Evolutionary conservation across 2,113 vertebrate genomes (phyloP), one percentile per base, ranked within the genome.

Genomic region (Oceanodroma tethys): DNA sequence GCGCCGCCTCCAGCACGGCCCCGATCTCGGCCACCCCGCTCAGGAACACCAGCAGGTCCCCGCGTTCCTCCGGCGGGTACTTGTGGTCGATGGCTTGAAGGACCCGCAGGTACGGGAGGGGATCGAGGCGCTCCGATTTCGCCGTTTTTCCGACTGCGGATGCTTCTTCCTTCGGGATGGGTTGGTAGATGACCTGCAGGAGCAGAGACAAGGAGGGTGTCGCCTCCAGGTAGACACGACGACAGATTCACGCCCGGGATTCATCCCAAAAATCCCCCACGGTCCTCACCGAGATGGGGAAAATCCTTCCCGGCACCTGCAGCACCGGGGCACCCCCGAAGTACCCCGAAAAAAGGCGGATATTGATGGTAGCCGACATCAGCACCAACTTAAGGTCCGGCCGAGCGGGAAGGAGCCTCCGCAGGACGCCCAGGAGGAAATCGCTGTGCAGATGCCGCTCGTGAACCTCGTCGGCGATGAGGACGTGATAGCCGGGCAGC

Each of bases 351-450:
- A 99, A 99, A 26, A 99, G 99, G 14, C 95, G 96, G 94, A 99
- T 99, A 97, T 99, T 99, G 98, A 99, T 99, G 95, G 99, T 99
- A 88, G 99, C 99, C 0, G 99, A 99, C 99, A 99, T 99, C 85
- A 99, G 98, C 72, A 99, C 85, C 84, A 99, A 97, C 55, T 98
- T 98, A n/a, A 99, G 97, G 96, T 99, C 98, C 0, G 98, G 97
- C 1, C 99, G 97, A 4, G 36, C 4, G 5, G 97, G 88, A 43
- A 99, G 96, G 26, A 99, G 98, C 2, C 98, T 86, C 3, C 98
- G 98, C 20, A 99, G 97, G 42, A 99, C 98, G 0, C 99, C 99
- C 25, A 99, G 97, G 9, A 99, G 98, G 94, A 99, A 99, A 91
- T 99, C 99, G 2, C 98, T 98, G 93, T 99, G 99, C 13, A 99